Conservation (phyloP, 2,888 invertebrate species). For the Diabrotica balteata region DNA sequence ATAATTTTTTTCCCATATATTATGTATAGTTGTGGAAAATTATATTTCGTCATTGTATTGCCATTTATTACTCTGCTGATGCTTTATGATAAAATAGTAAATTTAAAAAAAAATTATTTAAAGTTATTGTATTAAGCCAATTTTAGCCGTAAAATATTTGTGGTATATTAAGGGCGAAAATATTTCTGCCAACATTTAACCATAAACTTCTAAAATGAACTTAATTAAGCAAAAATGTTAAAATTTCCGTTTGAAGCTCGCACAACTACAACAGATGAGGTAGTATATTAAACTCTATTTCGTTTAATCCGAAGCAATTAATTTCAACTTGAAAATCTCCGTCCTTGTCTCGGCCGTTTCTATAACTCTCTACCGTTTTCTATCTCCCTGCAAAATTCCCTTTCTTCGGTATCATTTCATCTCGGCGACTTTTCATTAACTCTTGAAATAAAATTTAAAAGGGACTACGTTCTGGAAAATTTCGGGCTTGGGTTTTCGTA, state of each 20-base stretch:
- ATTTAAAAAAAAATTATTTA: too few relatives aligned
- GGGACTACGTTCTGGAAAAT: slow-evolving; percentile 9
- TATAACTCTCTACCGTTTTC: neutral
- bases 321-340: slow-evolving; percentile 3
- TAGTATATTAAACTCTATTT: slow-evolving; percentile 21
- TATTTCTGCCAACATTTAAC: neutral
- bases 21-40: too few relatives aligned
- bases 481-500: slow-evolving; percentile 3
- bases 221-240: neutral
- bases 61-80: too few relatives aligned
- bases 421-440: slow-evolving; percentile 13
- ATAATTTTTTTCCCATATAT: too few relatives aligned
- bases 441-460: slow-evolving; percentile 11
- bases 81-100: too few relatives aligned
- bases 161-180: neutral
- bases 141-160: too few relatives aligned
- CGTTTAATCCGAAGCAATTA: slow-evolving; percentile 16
- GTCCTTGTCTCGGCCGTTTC: neutral
- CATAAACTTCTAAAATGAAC: neutral
- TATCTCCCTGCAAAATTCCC: slow-evolving; percentile 1
- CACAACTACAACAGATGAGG: slow-evolving; percentile 2
- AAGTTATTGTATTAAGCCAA: too few relatives aligned
- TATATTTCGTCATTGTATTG: too few relatives aligned
- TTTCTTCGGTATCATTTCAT: slow-evolving; percentile 7
- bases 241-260: neutral